Percentiles rank a stretch among this genome's conserved stretches.
phyloP scores from a whole-genome alignment of 2,888 invertebrate genomes.

The Andrena minutula region DNA sequence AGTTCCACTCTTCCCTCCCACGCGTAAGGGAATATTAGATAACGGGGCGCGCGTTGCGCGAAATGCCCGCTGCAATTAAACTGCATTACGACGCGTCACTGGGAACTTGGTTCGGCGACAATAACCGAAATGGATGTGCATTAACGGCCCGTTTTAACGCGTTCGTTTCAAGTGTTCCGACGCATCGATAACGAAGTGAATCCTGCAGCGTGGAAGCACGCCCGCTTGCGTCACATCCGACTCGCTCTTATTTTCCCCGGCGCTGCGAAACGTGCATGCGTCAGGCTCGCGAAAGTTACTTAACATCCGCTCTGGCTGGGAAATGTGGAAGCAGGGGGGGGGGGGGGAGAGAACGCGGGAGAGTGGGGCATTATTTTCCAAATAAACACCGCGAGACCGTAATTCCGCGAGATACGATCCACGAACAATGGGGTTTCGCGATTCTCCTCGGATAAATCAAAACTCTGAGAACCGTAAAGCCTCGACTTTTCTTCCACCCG shows the following conservation, averaged over 20 bases:
- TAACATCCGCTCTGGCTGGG: background rate
- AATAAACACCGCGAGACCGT: constrained; percentile 21
- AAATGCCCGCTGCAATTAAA: constrained; percentile 52
- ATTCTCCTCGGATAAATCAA: constrained; percentile 49
- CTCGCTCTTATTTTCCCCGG: background rate
- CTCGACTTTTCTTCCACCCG: constrained; percentile 34
- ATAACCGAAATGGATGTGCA: constrained; percentile 49
- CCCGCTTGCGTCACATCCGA: background rate
- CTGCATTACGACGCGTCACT: constrained; percentile 42
- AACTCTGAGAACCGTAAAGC: constrained; percentile 33
- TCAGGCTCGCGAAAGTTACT: background rate
- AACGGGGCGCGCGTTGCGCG: constrained; percentile 30
- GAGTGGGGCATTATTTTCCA: constrained; percentile 26
- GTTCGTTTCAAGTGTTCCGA: constrained; percentile 23
- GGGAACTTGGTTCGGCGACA: constrained; percentile 41
- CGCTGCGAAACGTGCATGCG: background rate
- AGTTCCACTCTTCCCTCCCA: constrained; percentile 18
- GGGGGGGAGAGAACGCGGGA: background rate
- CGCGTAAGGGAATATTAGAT: constrained; percentile 47
- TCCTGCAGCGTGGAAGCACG: background rate
- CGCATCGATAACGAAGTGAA: constrained; percentile 19
- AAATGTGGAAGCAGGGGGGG: background rate
- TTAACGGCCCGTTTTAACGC: constrained; percentile 38
- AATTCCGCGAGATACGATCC: constrained; percentile 43
- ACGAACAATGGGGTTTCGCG: constrained; percentile 20